Evolutionary conservation across 1,140 invertebrate species (phyloP).

Genomic region (Sweltsa coloradensis): DNA sequence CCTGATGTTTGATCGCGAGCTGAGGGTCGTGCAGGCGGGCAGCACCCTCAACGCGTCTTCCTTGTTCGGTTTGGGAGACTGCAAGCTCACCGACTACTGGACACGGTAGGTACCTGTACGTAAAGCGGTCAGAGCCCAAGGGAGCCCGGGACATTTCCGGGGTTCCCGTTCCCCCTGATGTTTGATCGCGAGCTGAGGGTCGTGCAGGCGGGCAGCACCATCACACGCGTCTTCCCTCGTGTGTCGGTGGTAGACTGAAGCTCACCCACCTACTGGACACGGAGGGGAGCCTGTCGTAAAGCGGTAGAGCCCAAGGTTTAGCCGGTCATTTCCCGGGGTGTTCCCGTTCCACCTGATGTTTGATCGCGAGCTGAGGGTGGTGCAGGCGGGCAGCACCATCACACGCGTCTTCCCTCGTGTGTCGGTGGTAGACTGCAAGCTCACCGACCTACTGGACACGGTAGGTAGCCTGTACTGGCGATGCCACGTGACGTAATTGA

Average conservation of each 20-base stretch:
- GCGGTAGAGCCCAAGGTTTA: slow-evolving; percentile 76
- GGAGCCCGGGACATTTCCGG: no score
- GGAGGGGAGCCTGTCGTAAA: no score
- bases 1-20: slow-evolving; percentile 80
- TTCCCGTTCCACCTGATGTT: slow-evolving; percentile 95
- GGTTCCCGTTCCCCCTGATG: slow-evolving; percentile 91
- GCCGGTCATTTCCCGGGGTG: slow-evolving; percentile 82
- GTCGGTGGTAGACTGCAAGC: slow-evolving; percentile 44
- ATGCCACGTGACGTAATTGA: no score
- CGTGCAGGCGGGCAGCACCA: slow-evolving; percentile 76
- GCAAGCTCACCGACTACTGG: no score
- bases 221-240: slow-evolving; percentile 70
- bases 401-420: slow-evolving; percentile 68
- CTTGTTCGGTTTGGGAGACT: no score
- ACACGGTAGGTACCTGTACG: no score
- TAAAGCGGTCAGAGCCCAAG: no score
- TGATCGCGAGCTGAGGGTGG: slow-evolving; percentile 68
- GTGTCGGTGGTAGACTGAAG: slow-evolving; percentile 46
- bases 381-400: slow-evolving; percentile 79
- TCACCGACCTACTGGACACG: slow-evolving; percentile 68
- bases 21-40: slow-evolving; percentile 77
- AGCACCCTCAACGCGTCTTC: no score
- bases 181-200: slow-evolving; percentile 78
- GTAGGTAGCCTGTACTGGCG: no score
- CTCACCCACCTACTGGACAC: slow-evolving; percentile 68